phyloP scores from a whole-genome alignment of 2,888 invertebrate species.

The Acrobasis consociella region DNA sequence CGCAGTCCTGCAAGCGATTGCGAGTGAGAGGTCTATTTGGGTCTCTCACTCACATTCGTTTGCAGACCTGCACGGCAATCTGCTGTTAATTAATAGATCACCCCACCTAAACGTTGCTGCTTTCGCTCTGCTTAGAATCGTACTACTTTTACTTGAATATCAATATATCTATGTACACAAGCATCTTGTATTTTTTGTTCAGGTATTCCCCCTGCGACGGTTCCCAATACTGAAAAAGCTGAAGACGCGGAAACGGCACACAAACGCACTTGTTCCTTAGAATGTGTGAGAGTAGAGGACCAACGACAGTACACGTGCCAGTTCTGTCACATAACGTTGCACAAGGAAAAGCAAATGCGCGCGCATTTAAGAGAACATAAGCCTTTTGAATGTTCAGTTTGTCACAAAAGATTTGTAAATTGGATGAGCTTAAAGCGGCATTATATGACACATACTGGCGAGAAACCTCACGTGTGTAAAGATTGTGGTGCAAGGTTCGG shows the following conservation, averaged over 20 bases:
- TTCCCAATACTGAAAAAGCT: constrained; percentile 2
- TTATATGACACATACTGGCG: not conserved
- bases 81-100: too few species aligned
- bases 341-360: constrained; percentile 5
- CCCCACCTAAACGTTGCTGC: not conserved
- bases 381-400: constrained; percentile 3
- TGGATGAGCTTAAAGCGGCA: not conserved
- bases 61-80: not conserved
- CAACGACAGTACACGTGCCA: not conserved
- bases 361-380: constrained; percentile 9
- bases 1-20: too few species aligned
- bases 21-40: too few species aligned
- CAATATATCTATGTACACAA: not conserved
- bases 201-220: not conserved
- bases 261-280: constrained; percentile 6
- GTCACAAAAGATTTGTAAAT: constrained; percentile 4
- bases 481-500: not conserved
- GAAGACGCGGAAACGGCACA: constrained; percentile 7
- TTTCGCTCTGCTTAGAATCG: not conserved
- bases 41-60: too few species aligned
- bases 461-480: not conserved
- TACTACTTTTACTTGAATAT: not conserved
- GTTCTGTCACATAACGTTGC: not conserved
- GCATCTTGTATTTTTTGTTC: not conserved
- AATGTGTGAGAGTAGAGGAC: constrained; percentile 6